phyloP scores from a whole-genome alignment of 1,140 invertebrate species.

The Watersipora subatra region DNA sequence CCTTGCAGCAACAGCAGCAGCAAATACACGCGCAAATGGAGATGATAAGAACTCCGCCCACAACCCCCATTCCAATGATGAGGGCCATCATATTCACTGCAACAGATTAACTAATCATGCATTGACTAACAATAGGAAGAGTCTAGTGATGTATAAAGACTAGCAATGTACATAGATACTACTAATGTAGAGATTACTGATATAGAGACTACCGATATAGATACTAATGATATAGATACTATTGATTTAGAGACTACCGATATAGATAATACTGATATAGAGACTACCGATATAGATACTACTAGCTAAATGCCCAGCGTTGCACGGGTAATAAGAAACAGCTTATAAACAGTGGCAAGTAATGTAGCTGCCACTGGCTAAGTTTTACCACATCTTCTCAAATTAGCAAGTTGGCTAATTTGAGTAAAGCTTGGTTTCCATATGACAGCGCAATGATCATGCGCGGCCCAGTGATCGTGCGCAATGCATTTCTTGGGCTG shows the following conservation, averaged over 20 bases:
- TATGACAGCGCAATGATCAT: too few species aligned
- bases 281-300: too few species aligned
- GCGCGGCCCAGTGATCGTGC: too few species aligned
- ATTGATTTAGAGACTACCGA: not conserved
- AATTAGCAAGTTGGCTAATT: too few species aligned
- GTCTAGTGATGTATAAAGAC: not conserved
- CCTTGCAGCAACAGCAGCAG: constrained; percentile 1
- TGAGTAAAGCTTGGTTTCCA: too few species aligned
- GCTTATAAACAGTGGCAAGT: too few species aligned
- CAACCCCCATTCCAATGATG: not conserved
- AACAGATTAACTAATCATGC: not conserved
- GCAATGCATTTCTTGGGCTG: too few species aligned
- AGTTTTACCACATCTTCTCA: too few species aligned
- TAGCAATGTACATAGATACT: not conserved
- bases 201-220: not conserved
- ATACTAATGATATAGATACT: not conserved
- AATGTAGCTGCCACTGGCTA: too few species aligned
- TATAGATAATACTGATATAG: not conserved
- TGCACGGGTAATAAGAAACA: too few species aligned
- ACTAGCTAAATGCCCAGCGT: too few species aligned
- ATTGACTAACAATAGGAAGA: not conserved
- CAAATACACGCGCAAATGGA: not conserved
- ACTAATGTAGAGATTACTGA: not conserved
- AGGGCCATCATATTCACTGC: not conserved
- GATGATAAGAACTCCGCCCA: not conserved